phyloP scores from a whole-genome alignment of 2,888 invertebrate species.

The Halocaridina rubra region DNA sequence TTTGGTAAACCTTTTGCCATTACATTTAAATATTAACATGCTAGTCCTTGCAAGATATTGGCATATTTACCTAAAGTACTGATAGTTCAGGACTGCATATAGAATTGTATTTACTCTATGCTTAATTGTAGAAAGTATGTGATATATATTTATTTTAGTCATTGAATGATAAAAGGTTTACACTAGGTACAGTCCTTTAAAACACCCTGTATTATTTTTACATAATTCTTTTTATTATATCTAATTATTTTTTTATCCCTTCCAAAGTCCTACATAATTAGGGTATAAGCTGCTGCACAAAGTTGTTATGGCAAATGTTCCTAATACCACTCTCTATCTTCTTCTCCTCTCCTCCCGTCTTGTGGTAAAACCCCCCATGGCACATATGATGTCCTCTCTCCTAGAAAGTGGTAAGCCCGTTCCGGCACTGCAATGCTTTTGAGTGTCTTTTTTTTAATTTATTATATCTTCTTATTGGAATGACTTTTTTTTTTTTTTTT shows the following conservation, averaged over 20 bases:
- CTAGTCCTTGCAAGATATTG: too few species aligned
- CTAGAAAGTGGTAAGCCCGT: slow-evolving; percentile 64
- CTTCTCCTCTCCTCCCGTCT: slow-evolving; percentile 56
- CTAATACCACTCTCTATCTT: slow-evolving; percentile 58
- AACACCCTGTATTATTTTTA: too few species aligned
- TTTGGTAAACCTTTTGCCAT: too few species aligned
- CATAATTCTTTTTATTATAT: too few species aligned
- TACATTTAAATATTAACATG: too few species aligned
- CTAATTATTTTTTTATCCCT: background rate
- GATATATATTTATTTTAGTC: too few species aligned
- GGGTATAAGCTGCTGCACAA: slow-evolving; percentile 57
- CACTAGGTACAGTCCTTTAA: too few species aligned
- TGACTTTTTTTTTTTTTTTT: slow-evolving; percentile 41
- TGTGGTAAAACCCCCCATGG: slow-evolving; percentile 60
- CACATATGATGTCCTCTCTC: slow-evolving; percentile 59
- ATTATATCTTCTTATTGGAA: slow-evolving; percentile 38
- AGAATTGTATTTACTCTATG: too few species aligned
- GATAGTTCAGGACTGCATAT: too few species aligned
- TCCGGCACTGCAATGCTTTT: slow-evolving; percentile 64
- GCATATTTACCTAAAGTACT: too few species aligned
- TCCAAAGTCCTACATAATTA: slow-evolving; percentile 34
- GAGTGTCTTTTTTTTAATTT: slow-evolving; percentile 65
- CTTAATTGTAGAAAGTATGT: too few species aligned
- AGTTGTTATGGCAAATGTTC: slow-evolving; percentile 54
- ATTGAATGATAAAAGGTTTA: too few species aligned